Base-by-base conservation (phyloP, 2,113 vertebrate species). In the Oostethus manadensis region DNA sequence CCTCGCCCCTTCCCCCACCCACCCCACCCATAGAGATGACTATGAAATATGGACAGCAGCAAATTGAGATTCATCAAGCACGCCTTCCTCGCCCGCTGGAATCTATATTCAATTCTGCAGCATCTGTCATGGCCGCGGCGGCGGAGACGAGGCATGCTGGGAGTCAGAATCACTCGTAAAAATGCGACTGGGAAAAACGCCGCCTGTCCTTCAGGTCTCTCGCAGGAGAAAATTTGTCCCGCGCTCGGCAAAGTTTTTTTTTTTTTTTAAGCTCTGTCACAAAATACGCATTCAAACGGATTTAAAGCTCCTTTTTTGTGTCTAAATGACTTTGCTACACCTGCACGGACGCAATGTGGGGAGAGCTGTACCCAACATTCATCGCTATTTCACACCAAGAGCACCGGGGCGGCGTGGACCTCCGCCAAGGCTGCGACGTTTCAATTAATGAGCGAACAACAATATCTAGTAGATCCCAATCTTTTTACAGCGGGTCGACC, bases 31-130 rank as follows among this genome's bases (percentile, higher is more conserved):
- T 48, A 63, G 63, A 65, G 76, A 72, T 68, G 70, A 74, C 79
- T 64, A 79, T 87, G 81, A 88, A 82, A 88, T 81, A 89, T 85
- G 82, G 80, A 86, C 82, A 73, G 74, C 80, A 42, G 74, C 76
- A 87, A 88, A 88, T 86, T 86, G 85, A 87, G 84, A 89, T 89
- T 88, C 88, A 89, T 88, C 87, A 82, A 82, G 77, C 82, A 80
- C 66, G 70, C 79, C 79, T 86, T 84, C 84, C 80, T 84, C 62
- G 76, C 87, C 84, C 82, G 79, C 78, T 78, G 80, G 85, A 87
- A 88, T 88, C 86, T 89, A 89, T 89, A 86, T 88, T 88, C 86
- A 83, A 85, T 88, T 87, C 81, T 80, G 56, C 59, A 83, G 83
- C 84, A 88, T 87, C 88, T 88, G 85, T 86, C 85, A 84, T 78